These are phyloP conservation scores for Scaptomyza hsui DNA, from an alignment of 1,140 invertebrate genomes.

Conservation along the genomic window DNA sequence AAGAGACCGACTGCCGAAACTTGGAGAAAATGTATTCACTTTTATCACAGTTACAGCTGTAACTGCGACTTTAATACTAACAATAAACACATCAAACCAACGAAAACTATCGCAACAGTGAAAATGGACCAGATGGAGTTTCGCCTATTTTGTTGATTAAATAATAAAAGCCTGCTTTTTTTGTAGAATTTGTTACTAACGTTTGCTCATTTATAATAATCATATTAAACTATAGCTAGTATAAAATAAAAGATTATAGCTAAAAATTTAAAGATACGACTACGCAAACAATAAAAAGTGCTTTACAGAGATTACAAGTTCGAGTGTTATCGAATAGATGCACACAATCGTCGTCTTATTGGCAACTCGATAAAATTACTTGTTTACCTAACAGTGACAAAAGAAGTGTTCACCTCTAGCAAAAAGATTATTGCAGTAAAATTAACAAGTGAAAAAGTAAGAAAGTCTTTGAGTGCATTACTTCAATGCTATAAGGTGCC, in stretches of 20 bases:
- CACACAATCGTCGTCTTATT: background rate
- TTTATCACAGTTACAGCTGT: background rate
- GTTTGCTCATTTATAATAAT: too few relatives aligned
- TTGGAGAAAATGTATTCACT: background rate
- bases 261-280: too few relatives aligned
- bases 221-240: too few relatives aligned
- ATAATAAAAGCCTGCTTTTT: too few relatives aligned
- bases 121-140: background rate
- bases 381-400: background rate
- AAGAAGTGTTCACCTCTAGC: slow-evolving; percentile 8
- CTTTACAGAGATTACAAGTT: background rate
- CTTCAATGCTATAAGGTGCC: slow-evolving; percentile 28
- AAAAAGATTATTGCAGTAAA: slow-evolving; percentile 21
- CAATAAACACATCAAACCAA: background rate
- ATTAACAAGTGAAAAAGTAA: slow-evolving; percentile 33
- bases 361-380: background rate
- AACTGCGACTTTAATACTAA: background rate
- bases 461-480: slow-evolving; percentile 17
- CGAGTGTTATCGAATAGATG: background rate
- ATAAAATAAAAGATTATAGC: too few relatives aligned
- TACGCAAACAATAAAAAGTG: too few relatives aligned
- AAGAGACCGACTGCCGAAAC: background rate
- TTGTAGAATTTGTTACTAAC: too few relatives aligned
- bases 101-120: background rate
- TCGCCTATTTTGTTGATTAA: background rate